Base-by-base conservation (phyloP, 2,888 invertebrate genomes). In the Archips crataeganus region DNA sequence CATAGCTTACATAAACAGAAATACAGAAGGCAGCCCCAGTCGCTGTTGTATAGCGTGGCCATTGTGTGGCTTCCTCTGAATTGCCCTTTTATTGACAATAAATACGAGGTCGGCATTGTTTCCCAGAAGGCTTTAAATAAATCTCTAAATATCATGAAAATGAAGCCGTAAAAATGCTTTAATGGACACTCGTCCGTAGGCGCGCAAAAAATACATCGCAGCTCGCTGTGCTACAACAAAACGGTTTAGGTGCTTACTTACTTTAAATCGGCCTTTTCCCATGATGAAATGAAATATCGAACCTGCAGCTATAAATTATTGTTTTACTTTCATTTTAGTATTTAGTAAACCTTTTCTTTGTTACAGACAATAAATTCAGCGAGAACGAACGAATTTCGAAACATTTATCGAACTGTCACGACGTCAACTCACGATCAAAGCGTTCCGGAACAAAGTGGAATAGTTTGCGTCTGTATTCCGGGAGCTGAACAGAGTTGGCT, bases 401-500 rank as follows among this genome's bases (percentile, higher is more conserved):
- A 59, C 54, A 59, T 76, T 76, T 74, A 76, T 76, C 73, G 75
- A 78, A 77, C 78, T 76, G 76, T 78, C 78, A 78, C 78, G 77
- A 77, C 81, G 79, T 77, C 79, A 77, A 77, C 75, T 76, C 78
- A 68, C 68, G 75, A 76, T 80, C 79, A 81, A 81, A 84, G 82
- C 77, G 77, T 75, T 3, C 65, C 47, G 79, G 70, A 70, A 78
- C 81, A 82, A 86, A 87, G 87, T 87, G 85, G 80, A 85, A 87
- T 89, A 89, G 86, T 88, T 88, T 81, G 77, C 82, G 81, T 83
- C 85, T 83, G 82, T 81, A 84, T 85, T 82, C 80, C 77, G 82
- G 85, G 81, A 32, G 32, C 84, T 85, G 47, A 63, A 61, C 39
- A 67, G 42, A 13, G 36, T 36, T 61, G 61, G 69, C 47, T 81